Evolutionary conservation across 2,888 invertebrate genomes (phyloP).

Genomic region (Achlya flavicornis): DNA sequence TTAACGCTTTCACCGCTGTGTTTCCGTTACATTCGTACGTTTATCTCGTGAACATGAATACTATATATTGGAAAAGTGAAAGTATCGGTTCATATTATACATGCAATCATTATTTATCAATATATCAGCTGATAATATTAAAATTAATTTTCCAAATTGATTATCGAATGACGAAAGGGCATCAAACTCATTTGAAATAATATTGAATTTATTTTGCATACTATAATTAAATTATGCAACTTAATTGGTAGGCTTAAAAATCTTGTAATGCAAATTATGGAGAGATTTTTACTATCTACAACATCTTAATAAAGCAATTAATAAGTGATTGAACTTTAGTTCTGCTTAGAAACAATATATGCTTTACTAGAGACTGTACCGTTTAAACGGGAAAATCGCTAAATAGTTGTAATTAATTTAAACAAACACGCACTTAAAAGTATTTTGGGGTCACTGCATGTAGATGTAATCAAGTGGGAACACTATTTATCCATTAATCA

Average conservation of each 20-base stretch:
- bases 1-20: slow-evolving; percentile 72
- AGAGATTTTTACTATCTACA: background rate
- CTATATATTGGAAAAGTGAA: slow-evolving; percentile 62
- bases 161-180: background rate
- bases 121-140: background rate
- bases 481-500: background rate
- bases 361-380: background rate
- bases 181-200: slow-evolving; percentile 1
- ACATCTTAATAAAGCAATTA: background rate
- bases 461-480: slow-evolving; percentile 3
- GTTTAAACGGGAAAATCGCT: background rate
- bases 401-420: background rate
- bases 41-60: slow-evolving; percentile 63
- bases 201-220: slow-evolving; percentile 4
- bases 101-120: background rate
- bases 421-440: background rate
- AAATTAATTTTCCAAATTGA: background rate
- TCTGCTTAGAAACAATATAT: background rate
- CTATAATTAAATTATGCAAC: background rate
- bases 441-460: background rate
- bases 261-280: slow-evolving; percentile 2
- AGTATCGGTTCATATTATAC: slow-evolving; percentile 49
- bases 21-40: slow-evolving; percentile 70
- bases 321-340: background rate
- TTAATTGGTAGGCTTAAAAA: background rate